These are phyloP conservation scores for Lytechinus pictus DNA, from an alignment of 35 echinoderm and acorn worm species.

Conservation along the genomic window DNA sequence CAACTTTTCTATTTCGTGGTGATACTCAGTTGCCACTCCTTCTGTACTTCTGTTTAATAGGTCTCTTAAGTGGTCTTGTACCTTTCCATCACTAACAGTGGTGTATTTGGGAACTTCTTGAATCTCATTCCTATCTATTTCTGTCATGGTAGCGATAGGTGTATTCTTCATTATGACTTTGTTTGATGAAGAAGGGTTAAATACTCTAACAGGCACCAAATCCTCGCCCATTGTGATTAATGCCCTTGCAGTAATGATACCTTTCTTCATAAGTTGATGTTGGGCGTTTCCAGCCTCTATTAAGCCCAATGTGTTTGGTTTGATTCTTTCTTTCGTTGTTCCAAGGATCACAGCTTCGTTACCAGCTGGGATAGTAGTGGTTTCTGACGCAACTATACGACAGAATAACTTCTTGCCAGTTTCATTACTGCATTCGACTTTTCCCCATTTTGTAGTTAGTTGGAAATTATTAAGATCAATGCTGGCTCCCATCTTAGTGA, in stretches of 20 bases:
- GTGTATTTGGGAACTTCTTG: not conserved
- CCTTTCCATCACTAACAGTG: not conserved
- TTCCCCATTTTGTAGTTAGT: constrained; percentile 21
- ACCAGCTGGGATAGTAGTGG: constrained; percentile 41
- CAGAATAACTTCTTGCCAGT: constrained; percentile 29
- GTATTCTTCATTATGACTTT: constrained; percentile 25
- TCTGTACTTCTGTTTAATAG: constrained; percentile 10
- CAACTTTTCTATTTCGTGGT: not conserved
- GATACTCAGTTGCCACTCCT: not conserved
- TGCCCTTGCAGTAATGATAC: constrained; percentile 20
- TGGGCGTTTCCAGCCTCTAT: not conserved
- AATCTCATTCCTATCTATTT: not conserved
- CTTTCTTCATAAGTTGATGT: not conserved
- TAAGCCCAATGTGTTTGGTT: not conserved
- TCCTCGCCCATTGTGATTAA: constrained; percentile 28
- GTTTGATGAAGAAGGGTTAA: constrained; percentile 25
- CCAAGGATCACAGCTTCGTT: constrained; percentile 31
- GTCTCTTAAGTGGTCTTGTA: constrained; percentile 32
- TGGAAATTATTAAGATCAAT: not conserved
- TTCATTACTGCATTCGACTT: constrained; percentile 15
- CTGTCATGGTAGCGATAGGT: not conserved
- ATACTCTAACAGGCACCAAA: constrained; percentile 43
- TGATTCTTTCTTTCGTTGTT: not conserved
- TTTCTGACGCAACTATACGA: constrained; percentile 21
- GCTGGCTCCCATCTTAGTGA: not conserved